A percentile compares a stretch with the other conserved stretches of the same genome.
phyloP scores from a whole-genome alignment of 2,797 vertebrate genomes.

The Lophius americanus region DNA sequence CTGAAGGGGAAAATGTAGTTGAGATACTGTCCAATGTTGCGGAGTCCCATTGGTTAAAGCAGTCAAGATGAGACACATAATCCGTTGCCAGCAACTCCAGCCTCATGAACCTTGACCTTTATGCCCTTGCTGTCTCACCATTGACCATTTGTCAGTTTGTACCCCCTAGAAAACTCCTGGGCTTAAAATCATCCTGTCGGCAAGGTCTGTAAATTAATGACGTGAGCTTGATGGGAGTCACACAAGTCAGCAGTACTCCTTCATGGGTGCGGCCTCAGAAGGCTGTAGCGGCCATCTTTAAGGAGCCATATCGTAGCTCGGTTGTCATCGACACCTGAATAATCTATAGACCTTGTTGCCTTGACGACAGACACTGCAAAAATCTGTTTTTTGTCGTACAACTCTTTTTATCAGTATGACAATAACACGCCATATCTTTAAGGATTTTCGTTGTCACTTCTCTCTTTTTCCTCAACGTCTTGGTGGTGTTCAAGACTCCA shows the following conservation, averaged over 20 bases:
- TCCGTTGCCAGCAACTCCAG: constrained; percentile 88
- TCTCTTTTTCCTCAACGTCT: constrained; percentile 90
- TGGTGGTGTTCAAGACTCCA: constrained; percentile 94
- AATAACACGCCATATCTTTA: constrained; percentile 91
- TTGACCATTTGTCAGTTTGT: constrained; percentile 67
- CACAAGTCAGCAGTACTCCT: too few species aligned
- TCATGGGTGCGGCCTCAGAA: too few species aligned
- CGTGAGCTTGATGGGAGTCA: too few species aligned
- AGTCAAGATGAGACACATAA: constrained; percentile 70
- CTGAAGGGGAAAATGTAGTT: constrained; percentile 88
- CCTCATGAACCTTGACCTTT: constrained; percentile 72
- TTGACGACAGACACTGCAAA: constrained; percentile 88
- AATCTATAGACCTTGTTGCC: constrained; percentile 64
- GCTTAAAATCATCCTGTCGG: constrained; percentile 72
- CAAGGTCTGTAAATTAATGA: constrained; percentile 53
- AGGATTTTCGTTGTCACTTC: constrained; percentile 86
- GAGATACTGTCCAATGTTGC: constrained; percentile 84
- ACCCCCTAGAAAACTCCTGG: constrained; percentile 68
- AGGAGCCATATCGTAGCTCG: constrained; percentile 24
- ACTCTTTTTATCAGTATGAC: constrained; percentile 91
- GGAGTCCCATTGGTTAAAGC: constrained; percentile 81
- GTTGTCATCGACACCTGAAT: constrained; percentile 22
- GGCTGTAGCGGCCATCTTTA: neutral
- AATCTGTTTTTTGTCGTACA: constrained; percentile 85
- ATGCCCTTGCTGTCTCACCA: constrained; percentile 60